phyloP scores from a whole-genome alignment of 2,113 vertebrate species.

The Ia io region DNA sequence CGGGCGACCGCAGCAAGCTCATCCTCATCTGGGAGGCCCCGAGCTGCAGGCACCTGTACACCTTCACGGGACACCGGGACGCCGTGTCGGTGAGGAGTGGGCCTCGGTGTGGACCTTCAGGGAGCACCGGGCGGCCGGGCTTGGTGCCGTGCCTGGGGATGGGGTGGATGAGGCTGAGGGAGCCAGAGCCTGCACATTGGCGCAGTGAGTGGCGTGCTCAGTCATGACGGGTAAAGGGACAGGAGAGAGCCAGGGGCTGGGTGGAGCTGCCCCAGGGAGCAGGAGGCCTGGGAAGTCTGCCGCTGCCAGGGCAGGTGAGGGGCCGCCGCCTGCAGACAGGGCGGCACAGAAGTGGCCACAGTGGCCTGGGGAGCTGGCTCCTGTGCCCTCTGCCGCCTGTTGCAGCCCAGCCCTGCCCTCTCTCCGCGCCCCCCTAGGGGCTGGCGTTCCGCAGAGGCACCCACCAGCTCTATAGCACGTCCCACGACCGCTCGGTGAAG shows the following conservation, averaged over 20 bases:
- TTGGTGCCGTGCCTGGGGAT: background rate
- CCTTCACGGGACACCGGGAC: constrained; percentile 92
- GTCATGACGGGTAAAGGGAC: background rate
- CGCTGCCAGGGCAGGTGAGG: background rate
- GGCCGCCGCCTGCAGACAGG: accelerated
- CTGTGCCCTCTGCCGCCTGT: background rate
- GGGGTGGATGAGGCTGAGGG: background rate
- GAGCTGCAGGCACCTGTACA: constrained; percentile 90
- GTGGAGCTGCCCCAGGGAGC: background rate
- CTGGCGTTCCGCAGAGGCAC: constrained; percentile 94
- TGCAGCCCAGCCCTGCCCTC: background rate
- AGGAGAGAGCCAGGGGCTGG: background rate
- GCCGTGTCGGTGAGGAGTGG: constrained; percentile 87
- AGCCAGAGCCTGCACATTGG: background rate
- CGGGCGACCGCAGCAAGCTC: constrained; percentile 93
- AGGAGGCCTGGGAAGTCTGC: background rate
- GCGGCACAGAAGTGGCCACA: no score
- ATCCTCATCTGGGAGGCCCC: constrained; percentile 95
- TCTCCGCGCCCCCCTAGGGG: constrained; percentile 81
- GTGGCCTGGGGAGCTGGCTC: background rate
- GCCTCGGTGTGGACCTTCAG: accelerated
- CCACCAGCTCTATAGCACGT: constrained; percentile 94
- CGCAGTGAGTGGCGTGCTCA: background rate
- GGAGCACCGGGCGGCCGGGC: background rate
- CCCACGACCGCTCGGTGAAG: constrained; percentile 94